phyloP scores from a whole-genome alignment of 2,797 vertebrate genomes.

The Periophthalmus magnuspinnatus region DNA sequence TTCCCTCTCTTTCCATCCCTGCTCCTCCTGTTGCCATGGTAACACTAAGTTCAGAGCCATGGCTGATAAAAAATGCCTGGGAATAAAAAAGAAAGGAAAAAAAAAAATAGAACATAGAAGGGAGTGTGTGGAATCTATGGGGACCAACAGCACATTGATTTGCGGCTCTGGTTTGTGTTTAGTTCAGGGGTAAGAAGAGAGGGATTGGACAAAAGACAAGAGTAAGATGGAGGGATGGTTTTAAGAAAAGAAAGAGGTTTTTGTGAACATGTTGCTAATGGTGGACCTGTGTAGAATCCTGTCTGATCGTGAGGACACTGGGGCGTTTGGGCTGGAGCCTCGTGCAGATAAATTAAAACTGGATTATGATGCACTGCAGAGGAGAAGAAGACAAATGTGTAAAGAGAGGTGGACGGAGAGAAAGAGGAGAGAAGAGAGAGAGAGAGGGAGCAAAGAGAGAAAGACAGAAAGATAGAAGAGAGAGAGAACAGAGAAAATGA shows the following conservation, averaged over 20 bases:
- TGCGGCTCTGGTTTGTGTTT: slow-evolving; percentile 46
- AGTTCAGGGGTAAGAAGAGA: slow-evolving; percentile 2
- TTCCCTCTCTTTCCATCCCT: slow-evolving; percentile 64
- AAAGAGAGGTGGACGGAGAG: slow-evolving; percentile 41
- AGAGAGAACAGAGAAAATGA: too few species aligned
- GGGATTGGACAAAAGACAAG: slow-evolving; percentile 12
- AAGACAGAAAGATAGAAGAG: not conserved
- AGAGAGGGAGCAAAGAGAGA: not conserved
- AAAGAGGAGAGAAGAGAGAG: not conserved
- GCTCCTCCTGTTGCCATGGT: slow-evolving; percentile 80
- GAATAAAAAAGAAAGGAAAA: slow-evolving; percentile 62
- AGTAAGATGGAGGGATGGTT: slow-evolving; percentile 32
- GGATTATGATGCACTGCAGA: slow-evolving; percentile 79
- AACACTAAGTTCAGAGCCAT: slow-evolving; percentile 76
- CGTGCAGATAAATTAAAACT: slow-evolving; percentile 73
- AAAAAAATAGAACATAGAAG: slow-evolving; percentile 35
- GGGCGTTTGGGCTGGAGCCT: slow-evolving; percentile 35
- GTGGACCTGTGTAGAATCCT: too few species aligned
- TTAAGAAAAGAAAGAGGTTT: slow-evolving; percentile 33
- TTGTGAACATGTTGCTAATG: too few species aligned
- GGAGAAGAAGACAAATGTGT: slow-evolving; percentile 58
- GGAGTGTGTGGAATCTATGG: slow-evolving; percentile 52
- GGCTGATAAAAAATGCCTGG: slow-evolving; percentile 74
- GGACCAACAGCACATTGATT: slow-evolving; percentile 65
- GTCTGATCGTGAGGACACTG: too few species aligned